Conservation (phyloP, 1,140 invertebrate species). For the Bombus breviceps region DNA sequence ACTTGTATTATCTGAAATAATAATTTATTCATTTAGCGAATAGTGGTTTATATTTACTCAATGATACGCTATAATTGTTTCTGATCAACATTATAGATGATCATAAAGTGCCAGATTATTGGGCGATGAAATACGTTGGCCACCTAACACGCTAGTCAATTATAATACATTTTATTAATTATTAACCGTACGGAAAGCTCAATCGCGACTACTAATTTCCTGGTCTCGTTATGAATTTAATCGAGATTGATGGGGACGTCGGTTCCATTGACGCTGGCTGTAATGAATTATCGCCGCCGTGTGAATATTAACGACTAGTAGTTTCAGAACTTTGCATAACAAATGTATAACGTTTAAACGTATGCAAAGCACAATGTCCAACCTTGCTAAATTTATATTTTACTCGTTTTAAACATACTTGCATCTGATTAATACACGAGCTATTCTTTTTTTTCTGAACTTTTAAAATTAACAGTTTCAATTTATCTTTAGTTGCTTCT, state of each 20-base stretch:
- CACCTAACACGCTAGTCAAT: neutral
- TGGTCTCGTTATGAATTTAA: slow-evolving; percentile 34
- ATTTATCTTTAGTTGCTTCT: neutral
- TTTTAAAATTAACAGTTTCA: neutral
- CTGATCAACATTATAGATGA: neutral
- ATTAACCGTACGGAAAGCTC: neutral
- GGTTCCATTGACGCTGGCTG: slow-evolving; percentile 26
- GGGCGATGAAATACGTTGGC: neutral
- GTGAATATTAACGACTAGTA: slow-evolving; percentile 34
- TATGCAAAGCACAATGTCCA: neutral
- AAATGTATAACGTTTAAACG: neutral
- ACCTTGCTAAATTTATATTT: neutral
- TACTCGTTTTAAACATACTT: neutral
- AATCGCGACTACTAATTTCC: slow-evolving; percentile 35
- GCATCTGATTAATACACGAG: neutral
- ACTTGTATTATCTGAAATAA: neutral
- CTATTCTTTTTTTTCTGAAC: neutral
- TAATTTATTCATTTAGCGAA: neutral
- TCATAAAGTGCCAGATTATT: neutral
- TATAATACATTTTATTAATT: slow-evolving; percentile 25
- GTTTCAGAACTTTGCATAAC: slow-evolving; percentile 24
- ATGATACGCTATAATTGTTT: neutral
- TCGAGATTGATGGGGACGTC: slow-evolving; percentile 34
- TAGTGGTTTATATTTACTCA: neutral
- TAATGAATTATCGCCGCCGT: slow-evolving; percentile 23